phyloP scores from a whole-genome alignment of 2,113 vertebrate species.

The Tenrec ecaudatus region DNA sequence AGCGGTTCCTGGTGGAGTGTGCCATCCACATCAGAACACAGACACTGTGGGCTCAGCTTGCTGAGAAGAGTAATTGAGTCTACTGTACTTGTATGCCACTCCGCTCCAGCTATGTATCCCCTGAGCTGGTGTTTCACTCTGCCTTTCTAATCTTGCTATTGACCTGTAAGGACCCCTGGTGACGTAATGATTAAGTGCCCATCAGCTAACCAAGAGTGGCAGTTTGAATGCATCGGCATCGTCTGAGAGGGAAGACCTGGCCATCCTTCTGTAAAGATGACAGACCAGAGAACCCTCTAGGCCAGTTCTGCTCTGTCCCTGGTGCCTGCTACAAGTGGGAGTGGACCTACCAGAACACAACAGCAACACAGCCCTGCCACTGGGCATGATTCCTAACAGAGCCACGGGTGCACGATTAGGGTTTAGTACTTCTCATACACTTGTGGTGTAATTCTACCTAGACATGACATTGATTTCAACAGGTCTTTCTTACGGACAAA shows the following conservation, averaged over 20 bases:
- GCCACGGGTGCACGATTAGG: not conserved
- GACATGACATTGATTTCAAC: slow-evolving; percentile 48
- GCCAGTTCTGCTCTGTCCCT: not conserved
- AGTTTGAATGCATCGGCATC: not conserved
- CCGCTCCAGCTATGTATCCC: not conserved
- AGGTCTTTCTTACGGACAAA: slow-evolving; percentile 87
- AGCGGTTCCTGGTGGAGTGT: too few species aligned
- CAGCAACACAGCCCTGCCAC: not conserved
- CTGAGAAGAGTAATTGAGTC: not conserved
- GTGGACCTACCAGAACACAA: too few species aligned
- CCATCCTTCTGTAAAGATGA: not conserved
- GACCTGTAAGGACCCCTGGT: not conserved
- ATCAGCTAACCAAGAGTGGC: not conserved
- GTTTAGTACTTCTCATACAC: slow-evolving; percentile 4
- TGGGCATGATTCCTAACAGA: not conserved
- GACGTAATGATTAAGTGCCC: not conserved
- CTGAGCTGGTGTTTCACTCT: not conserved
- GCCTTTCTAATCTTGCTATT: not conserved
- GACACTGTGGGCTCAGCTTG: not conserved
- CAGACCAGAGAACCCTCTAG: not conserved
- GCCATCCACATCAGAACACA: not conserved
- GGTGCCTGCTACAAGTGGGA: not conserved
- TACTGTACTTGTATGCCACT: not conserved
- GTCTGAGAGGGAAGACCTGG: not conserved
- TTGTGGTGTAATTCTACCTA: not conserved